Conservation (phyloP, 30 jellyfish, hydroid and myxozoan species). For the Chrysaora quinquecirrha region DNA sequence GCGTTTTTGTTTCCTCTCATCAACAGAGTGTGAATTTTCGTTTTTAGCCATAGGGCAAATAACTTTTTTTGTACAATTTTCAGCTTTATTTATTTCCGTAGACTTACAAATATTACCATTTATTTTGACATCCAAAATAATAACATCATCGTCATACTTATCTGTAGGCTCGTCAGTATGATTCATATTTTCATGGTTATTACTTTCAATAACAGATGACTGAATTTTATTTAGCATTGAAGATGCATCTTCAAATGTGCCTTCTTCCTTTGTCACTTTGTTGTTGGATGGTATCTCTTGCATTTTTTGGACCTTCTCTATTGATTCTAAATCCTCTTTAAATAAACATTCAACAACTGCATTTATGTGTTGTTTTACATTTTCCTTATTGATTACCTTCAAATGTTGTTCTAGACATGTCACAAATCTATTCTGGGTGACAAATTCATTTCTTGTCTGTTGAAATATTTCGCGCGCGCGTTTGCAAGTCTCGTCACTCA, state of each 20-base stretch:
- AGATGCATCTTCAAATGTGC: no score
- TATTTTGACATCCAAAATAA: background rate
- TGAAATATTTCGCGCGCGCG: conserved; percentile 13
- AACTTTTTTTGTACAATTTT: background rate
- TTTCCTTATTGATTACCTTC: conserved; percentile 2
- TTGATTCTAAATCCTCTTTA: background rate
- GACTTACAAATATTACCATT: background rate
- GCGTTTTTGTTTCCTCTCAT: conserved; percentile 14
- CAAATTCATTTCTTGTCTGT: conserved; percentile 29
- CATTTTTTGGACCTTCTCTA: background rate
- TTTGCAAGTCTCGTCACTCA: conserved; percentile 8
- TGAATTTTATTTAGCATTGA: background rate
- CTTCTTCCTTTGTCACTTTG: conserved; percentile 5
- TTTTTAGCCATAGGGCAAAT: background rate
- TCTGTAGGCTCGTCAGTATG: background rate
- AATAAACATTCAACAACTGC: conserved; percentile 27
- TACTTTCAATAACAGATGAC: no score
- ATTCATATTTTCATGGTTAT: background rate
- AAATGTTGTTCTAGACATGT: conserved; percentile 2
- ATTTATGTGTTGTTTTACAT: conserved; percentile 1
- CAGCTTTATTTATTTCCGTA: background rate
- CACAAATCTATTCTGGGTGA: background rate
- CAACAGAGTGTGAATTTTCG: background rate
- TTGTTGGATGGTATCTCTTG: background rate
- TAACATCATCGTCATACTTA: background rate